Evolutionary conservation across 2,797 vertebrate genomes (phyloP).

Genomic region (Enteromius thamalakanensis): DNA sequence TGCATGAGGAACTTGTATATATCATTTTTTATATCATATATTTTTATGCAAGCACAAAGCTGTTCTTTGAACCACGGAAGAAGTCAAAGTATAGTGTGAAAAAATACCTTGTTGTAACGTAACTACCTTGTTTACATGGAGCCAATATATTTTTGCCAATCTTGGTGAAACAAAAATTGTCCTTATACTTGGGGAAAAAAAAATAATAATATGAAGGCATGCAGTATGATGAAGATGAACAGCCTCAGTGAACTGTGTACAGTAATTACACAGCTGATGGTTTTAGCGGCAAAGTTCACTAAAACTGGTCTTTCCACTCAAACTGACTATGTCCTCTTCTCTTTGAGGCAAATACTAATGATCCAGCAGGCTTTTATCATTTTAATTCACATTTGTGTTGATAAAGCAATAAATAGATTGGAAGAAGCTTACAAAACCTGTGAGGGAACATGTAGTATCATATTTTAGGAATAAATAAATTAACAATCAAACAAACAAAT

Average conservation of each 20-base stretch:
- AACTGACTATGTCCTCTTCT: background rate
- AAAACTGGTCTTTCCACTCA: conserved; percentile 9
- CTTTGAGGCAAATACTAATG: conserved; percentile 17
- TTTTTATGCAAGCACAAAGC: background rate
- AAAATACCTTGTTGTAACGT: background rate
- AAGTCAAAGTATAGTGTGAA: background rate
- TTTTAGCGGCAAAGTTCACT: conserved; percentile 25
- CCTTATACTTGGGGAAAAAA: background rate
- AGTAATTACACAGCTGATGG: conserved; percentile 47
- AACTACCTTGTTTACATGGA: conserved; percentile 10
- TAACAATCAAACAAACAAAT: background rate
- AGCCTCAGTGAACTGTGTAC: conserved; percentile 24
- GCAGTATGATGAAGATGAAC: conserved; percentile 11
- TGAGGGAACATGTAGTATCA: background rate
- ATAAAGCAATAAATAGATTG: background rate
- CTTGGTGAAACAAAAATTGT: background rate
- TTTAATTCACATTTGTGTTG: conserved; percentile 15
- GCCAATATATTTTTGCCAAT: background rate
- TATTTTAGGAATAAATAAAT: background rate
- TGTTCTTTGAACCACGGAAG: background rate
- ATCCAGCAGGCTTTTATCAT: background rate
- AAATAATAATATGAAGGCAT: conserved; percentile 13
- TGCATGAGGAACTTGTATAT: background rate
- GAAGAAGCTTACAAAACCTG: background rate
- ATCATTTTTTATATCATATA: too few relatives aligned